These are phyloP conservation scores for Tonatia bakeri DNA, from an alignment of 2,113 vertebrate species.

Conservation along the genomic window DNA sequence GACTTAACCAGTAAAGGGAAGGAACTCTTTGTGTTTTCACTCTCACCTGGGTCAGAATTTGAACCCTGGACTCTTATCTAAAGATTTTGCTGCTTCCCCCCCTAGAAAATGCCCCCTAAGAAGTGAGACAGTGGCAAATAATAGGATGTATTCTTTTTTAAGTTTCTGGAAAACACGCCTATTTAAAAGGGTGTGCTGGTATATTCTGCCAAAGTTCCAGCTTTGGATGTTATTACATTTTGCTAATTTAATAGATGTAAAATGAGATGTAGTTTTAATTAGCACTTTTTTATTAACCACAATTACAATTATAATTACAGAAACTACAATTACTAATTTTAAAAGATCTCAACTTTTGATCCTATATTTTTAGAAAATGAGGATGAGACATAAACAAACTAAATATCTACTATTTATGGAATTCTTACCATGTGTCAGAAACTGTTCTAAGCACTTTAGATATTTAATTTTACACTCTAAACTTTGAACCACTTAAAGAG, in stretches of 20 bases:
- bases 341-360: neutral
- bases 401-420: neutral
- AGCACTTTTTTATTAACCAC: neutral
- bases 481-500: neutral
- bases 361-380: neutral
- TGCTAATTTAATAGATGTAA: neutral
- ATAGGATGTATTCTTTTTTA: neutral
- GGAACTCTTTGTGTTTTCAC: neutral
- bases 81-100: neutral
- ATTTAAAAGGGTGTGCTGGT: neutral
- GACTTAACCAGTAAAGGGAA: neutral
- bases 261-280: neutral
- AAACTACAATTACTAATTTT: neutral
- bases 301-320: neutral
- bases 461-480: neutral
- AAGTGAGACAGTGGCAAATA: neutral
- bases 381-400: neutral
- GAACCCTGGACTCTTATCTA: neutral
- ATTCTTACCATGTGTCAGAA: neutral
- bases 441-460: neutral
- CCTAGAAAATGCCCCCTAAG: neutral
- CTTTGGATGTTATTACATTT: neutral
- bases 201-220: neutral
- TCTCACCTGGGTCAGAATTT: neutral
- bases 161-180: constrained; percentile 1